phyloP scores from a whole-genome alignment of 2,888 invertebrate species.

The Nomada hirtipes region DNA sequence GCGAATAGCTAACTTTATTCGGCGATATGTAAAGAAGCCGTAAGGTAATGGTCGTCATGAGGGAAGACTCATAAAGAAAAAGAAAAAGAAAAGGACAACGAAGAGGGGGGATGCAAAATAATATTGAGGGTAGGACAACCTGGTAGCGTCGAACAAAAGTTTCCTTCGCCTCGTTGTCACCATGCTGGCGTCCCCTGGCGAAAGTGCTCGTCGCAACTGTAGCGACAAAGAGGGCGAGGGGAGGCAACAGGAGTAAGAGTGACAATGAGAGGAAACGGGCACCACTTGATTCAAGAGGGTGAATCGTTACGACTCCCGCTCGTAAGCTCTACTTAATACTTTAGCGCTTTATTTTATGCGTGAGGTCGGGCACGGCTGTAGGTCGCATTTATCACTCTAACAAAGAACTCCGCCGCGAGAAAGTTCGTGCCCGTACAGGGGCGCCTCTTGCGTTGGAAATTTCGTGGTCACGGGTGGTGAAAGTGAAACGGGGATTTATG shows the following conservation, averaged over 20 bases:
- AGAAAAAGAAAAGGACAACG: neutral
- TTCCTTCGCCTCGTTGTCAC: constrained; percentile 67
- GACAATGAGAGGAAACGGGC: constrained; percentile 59
- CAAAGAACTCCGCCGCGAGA: constrained; percentile 63
- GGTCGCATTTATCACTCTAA: constrained; percentile 74
- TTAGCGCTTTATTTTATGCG: constrained; percentile 76
- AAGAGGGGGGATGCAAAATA: constrained; percentile 31
- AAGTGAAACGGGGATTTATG: constrained; percentile 56
- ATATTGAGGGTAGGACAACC: constrained; percentile 55
- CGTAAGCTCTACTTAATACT: constrained; percentile 78
- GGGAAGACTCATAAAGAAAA: constrained; percentile 20
- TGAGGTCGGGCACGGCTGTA: constrained; percentile 63
- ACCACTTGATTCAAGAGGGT: constrained; percentile 78
- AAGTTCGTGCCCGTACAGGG: constrained; percentile 38
- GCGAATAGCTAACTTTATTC: constrained; percentile 2
- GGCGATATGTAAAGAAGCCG: neutral
- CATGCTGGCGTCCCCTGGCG: constrained; percentile 42
- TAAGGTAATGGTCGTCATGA: neutral
- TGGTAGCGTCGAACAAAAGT: constrained; percentile 72
- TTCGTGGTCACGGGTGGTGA: constrained; percentile 37
- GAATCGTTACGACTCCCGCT: constrained; percentile 78
- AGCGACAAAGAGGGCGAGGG: constrained; percentile 5
- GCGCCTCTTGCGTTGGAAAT: constrained; percentile 42
- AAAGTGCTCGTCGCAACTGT: constrained; percentile 38
- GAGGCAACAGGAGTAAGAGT: constrained; percentile 31